Percentiles rank a stretch among this genome's conserved stretches.
Conservation (phyloP, 2,113 vertebrate species). For the Prolemur simus region DNA sequence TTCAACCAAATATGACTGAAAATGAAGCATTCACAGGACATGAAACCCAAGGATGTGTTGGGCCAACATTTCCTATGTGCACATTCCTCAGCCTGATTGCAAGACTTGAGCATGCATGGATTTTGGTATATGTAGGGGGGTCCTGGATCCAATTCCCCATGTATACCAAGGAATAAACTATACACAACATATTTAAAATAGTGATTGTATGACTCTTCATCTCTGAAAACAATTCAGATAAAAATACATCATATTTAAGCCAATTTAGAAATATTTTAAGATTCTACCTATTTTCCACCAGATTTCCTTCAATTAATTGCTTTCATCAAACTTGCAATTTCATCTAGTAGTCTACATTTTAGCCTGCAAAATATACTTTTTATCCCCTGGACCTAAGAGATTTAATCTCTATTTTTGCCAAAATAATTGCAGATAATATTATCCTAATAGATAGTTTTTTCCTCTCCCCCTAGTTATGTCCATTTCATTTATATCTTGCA, state of each 20-base stretch:
- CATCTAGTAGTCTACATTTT: not conserved
- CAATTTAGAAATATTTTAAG: not conserved
- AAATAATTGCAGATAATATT: not conserved
- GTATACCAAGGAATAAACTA: not conserved
- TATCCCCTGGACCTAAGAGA: not conserved
- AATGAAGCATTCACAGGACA: not conserved
- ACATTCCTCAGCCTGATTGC: too few species aligned
- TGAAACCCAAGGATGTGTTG: too few species aligned
- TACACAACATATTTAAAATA: not conserved
- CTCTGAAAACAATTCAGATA: not conserved
- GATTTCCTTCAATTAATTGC: not conserved
- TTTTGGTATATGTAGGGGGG: not conserved
- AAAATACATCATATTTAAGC: not conserved
- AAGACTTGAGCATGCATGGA: not conserved
- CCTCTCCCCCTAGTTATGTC: not conserved
- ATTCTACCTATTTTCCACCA: not conserved
- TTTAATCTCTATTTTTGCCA: constrained; percentile 22
- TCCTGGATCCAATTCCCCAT: not conserved
- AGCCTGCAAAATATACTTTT: not conserved
- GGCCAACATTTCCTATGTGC: not conserved
- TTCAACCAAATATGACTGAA: not conserved
- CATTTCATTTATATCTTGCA: not conserved
- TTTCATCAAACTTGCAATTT: not conserved
- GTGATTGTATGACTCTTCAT: not conserved
- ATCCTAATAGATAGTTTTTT: not conserved